Percentiles rank a stretch among this genome's conserved stretches.
Evolutionary conservation across 2,797 vertebrate genomes (phyloP).

Genomic region (Micropoecilia bifurca): DNA sequence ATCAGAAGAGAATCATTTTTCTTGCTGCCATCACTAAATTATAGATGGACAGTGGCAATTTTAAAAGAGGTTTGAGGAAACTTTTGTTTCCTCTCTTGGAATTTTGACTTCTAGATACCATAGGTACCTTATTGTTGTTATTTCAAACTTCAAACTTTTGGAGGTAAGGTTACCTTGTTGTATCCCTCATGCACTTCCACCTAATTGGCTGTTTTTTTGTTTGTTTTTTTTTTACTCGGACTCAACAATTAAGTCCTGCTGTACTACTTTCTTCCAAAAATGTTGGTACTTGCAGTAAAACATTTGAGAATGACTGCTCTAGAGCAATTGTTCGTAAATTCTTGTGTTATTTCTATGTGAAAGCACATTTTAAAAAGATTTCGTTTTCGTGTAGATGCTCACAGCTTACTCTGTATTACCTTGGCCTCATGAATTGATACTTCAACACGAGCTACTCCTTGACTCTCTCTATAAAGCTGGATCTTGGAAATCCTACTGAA

Average conservation of each 20-base stretch:
- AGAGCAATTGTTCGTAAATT: background rate
- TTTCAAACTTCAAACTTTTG: background rate
- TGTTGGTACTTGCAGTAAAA: background rate
- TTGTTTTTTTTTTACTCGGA: background rate
- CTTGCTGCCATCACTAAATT: background rate
- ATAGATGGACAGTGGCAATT: background rate
- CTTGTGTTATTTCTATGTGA: background rate
- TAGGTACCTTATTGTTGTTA: background rate
- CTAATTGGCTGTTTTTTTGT: too few relatives aligned
- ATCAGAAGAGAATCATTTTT: background rate
- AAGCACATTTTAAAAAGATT: background rate
- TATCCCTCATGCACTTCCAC: background rate
- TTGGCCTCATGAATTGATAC: slow-evolving; percentile 95
- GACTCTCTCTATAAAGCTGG: slow-evolving; percentile 96
- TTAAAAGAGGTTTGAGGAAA: background rate
- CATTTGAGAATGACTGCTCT: background rate
- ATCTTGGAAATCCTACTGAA: slow-evolving; percentile 97
- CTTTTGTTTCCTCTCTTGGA: background rate
- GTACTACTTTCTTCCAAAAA: background rate
- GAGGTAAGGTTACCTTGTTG: background rate
- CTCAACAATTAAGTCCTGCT: background rate
- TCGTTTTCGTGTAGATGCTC: background rate
- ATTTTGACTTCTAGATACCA: background rate
- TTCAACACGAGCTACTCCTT: slow-evolving; percentile 96
- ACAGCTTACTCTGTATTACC: slow-evolving; percentile 74